Percentiles rank a stretch among this genome's conserved stretches.
These are phyloP conservation scores for Onychomys leucogaster DNA, from an alignment of 2,797 vertebrate genomes.

Conservation along the genomic window DNA sequence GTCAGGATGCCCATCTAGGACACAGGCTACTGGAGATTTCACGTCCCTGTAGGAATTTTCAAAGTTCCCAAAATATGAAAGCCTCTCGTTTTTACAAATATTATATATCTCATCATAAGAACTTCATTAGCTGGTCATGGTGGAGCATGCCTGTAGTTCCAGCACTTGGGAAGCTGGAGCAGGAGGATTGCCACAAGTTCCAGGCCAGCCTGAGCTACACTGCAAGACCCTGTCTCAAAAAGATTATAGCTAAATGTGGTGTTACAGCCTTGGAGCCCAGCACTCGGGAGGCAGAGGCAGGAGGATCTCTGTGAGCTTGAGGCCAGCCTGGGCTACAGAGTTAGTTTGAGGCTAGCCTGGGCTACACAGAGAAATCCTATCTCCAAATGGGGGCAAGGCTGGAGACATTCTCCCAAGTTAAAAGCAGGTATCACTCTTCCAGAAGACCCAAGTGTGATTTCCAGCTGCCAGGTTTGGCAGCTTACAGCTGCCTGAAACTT, in stretches of 20 bases:
- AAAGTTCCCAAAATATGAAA: neutral
- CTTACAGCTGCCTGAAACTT: neutral
- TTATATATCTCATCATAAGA: neutral
- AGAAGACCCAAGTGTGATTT: neutral
- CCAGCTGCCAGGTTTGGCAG: neutral
- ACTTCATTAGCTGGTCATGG: neutral
- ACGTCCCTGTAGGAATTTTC: conserved; percentile 38
- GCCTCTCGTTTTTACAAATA: neutral
- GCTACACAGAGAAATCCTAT: neutral
- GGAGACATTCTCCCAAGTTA: neutral
- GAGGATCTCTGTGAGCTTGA: neutral
- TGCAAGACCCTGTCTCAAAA: neutral
- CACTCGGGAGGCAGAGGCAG: neutral
- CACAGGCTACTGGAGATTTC: conserved; percentile 15
- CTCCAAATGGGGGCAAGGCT: neutral
- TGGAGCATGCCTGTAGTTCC: too few species aligned
- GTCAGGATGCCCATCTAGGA: neutral
- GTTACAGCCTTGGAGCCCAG: neutral
- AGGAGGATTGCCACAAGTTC: neutral
- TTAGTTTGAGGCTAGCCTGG: neutral
- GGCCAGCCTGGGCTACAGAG: neutral
- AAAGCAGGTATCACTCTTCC: neutral
- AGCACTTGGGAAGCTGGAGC: neutral
- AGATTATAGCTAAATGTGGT: neutral
- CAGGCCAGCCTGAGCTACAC: neutral